Evolutionary conservation across 1,140 invertebrate species (phyloP), one percentile per base, ranked within the genome.

Genomic region (Stratiolaelaps scimitus): DNA sequence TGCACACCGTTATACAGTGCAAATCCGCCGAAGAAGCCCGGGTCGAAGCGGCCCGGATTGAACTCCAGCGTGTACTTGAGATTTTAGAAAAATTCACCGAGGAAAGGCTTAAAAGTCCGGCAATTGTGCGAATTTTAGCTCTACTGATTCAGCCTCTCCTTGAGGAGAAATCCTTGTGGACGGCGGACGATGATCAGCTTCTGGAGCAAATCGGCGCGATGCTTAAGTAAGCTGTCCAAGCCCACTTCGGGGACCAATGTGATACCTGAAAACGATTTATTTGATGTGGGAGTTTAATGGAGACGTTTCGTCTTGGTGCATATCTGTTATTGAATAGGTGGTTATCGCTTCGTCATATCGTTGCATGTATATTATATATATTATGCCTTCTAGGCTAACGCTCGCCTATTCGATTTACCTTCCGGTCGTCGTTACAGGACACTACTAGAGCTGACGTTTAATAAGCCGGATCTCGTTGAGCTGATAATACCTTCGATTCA

Each of bases 381-480:
- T n/a, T n/a, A n/a, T n/a, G n/a, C n/a, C n/a, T n/a, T n/a, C n/a
- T n/a, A n/a, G n/a, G n/a, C n/a, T n/a, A n/a, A n/a, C n/a, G n/a
- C n/a, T n/a, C 47, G 5, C 47, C n/a, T 13, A 45, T 45, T n/a
- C 13, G 19, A 45, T 45, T 45, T 13, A 13, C n/a, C 44, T 45
- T 13, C 44, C n/a, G 13, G 44, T 45, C 4, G 7, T 7, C 26
- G 17, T 26, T 34, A 5, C 17, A 60, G 53, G 13, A 60, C 53
- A 26, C 53, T 19, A 10, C 53, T 60, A 15, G 53, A 60, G 53
- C 23, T 60, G 1, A 34, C 34, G 26, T 60, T 29, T 34, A 60
- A 60, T 23, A 60, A 60, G 53, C 53, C 53, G 26, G 34, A 26
- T 60, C 53, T 60, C 1, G 23, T 60, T 17, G 53, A 60, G 26